These are phyloP conservation scores for Cyanoderma ruficeps DNA, from an alignment of 2,113 vertebrate genomes.

Conservation along the genomic window DNA sequence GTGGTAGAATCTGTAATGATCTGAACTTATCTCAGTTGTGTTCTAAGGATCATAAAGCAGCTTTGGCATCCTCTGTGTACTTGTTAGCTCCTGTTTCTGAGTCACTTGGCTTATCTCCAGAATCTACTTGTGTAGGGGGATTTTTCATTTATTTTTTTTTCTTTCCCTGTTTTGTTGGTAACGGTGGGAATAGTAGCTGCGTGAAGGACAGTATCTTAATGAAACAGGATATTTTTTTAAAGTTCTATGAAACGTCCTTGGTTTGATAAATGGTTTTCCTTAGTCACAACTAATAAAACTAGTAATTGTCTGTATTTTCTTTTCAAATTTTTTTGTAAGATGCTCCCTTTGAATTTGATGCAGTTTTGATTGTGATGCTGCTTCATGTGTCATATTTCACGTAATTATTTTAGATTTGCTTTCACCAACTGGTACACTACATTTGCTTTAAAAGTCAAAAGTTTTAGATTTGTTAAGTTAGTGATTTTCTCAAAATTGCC, in stretches of 20 bases:
- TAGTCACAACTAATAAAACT: not conserved
- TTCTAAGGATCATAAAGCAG: not conserved
- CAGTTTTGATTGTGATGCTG: not conserved
- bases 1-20: not conserved
- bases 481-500: not conserved
- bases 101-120: not conserved
- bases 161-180: not conserved
- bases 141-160: not conserved
- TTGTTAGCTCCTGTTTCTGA: not conserved
- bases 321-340: constrained; percentile 7
- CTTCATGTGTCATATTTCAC: not conserved
- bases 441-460: not conserved
- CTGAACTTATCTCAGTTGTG: not conserved
- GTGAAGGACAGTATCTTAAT: not conserved
- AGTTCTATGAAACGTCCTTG: not conserved
- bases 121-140: not conserved
- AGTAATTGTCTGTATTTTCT: not conserved
- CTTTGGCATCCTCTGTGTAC: not conserved
- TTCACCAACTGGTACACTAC: not conserved
- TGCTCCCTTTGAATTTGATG: constrained; percentile 20
- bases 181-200: not conserved
- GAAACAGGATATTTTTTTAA: not conserved
- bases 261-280: not conserved
- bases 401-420: not conserved
- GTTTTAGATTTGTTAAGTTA: not conserved